Percentiles rank a stretch among this genome's conserved stretches.
Evolutionary conservation across 2,113 vertebrate genomes (phyloP).

Genomic region (Saguinus imperator): DNA sequence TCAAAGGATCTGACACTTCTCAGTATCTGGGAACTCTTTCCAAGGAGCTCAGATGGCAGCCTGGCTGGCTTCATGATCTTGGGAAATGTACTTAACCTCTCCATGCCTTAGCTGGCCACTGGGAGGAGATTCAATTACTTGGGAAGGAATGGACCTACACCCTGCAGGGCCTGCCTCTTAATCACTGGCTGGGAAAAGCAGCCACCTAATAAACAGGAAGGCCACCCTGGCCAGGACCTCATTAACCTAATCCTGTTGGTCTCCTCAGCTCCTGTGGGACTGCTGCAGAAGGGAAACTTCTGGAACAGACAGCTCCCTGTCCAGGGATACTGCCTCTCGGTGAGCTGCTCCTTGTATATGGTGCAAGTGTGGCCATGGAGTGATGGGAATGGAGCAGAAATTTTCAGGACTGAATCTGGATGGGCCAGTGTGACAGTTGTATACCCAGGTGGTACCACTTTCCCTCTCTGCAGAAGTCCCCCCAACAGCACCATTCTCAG

Average conservation of each 20-base stretch:
- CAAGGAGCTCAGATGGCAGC: not conserved
- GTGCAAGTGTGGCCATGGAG: not conserved
- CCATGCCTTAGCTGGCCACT: slow-evolving; percentile 19
- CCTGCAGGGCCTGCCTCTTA: slow-evolving; percentile 23
- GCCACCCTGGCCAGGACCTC: not conserved
- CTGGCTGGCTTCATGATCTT: not conserved
- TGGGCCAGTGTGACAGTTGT: not conserved
- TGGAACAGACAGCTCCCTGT: not conserved
- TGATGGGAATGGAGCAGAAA: not conserved
- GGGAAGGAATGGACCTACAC: not conserved
- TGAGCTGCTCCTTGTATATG: accelerated
- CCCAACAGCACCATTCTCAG: accelerated
- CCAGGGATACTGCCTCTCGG: not conserved
- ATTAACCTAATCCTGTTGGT: slow-evolving; percentile 35
- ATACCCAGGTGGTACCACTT: not conserved
- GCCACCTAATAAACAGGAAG: not conserved
- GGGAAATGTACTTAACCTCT: slow-evolving; percentile 10
- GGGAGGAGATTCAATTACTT: slow-evolving; percentile 53
- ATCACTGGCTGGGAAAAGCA: slow-evolving; percentile 40
- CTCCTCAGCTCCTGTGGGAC: not conserved
- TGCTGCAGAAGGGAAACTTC: not conserved
- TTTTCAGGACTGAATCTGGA: not conserved
- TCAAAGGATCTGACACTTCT: not conserved
- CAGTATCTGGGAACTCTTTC: not conserved
- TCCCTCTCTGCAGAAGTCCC: not conserved